A percentile compares a stretch with the other conserved stretches of the same genome.
These are phyloP conservation scores for Babyrousa celebensis DNA, from an alignment of 2,797 vertebrate genomes.

Conservation along the genomic window DNA sequence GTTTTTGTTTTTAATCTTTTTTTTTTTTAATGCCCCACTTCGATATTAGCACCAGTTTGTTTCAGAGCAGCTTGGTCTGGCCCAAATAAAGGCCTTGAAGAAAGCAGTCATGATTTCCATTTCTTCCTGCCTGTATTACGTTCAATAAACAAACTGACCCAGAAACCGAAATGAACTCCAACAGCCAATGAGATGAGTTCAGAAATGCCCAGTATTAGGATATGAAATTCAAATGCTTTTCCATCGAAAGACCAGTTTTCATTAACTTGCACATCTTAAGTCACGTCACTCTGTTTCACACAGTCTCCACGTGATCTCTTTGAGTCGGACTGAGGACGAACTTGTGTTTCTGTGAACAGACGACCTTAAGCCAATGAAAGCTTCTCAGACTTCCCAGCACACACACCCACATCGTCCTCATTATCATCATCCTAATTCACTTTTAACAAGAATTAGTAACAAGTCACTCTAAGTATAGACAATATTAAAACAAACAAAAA, in stretches of 20 bases:
- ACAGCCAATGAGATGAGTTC: neutral
- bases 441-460: neutral
- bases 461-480: neutral
- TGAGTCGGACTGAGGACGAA: neutral
- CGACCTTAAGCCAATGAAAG: neutral
- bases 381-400: neutral
- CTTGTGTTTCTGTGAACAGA: neutral
- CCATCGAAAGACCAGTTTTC: neutral
- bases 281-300: neutral
- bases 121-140: neutral
- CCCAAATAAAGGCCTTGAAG: neutral
- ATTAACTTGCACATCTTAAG: neutral
- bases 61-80: neutral
- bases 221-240: neutral
- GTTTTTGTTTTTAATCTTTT: neutral
- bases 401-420: neutral
- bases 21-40: neutral
- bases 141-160: neutral
- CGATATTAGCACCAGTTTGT: neutral
- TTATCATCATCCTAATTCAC: neutral
- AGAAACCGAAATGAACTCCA: neutral
- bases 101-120: neutral
- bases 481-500: neutral
- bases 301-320: neutral
- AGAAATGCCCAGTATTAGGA: neutral